Base-by-base conservation (phyloP, 2,888 invertebrate genomes). In the Strigamia maritima region DNA sequence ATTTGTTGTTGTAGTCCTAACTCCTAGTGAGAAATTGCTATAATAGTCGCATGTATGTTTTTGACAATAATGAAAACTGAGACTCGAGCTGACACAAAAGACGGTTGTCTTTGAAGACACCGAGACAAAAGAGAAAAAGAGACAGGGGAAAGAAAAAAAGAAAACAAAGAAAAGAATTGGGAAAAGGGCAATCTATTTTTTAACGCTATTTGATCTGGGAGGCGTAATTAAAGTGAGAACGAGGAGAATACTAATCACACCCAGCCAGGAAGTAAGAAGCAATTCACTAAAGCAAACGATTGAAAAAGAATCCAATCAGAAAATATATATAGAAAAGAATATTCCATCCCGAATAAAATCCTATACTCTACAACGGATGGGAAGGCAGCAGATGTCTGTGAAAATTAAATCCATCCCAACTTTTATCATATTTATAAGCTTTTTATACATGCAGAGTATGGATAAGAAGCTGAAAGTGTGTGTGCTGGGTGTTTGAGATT, bases 261-360 rank as follows among this genome's bases (percentile, higher is more conserved):
- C 24, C 26, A 14, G 65, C 24, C 26, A 65, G 65, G 65, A 65
- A 65, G 65, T 65, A 65, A 65, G 65, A 65, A 65, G 65, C 26
- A 65, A 65, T 65, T 65, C 65, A 65, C 65, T 26, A 65, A 65
- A 65, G 65, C 65, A 65, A 65, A 65, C 65, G 65, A 65, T 65
- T 65, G 65, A 65, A 65, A 65, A 65, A 65, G 65, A 65, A 65
- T 65, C 65, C 65, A 65, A 65, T 65, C 65, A 65, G 65, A 65
- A 65, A 65, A 65, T 65, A 65, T 65, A 65, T 26, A 65, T 65
- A 65, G 24, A 65, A 65, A 60, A 65, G 65, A 65, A 65, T 65
- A 65, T 65, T 26, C 65, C 26, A 26, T 65, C 65, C 49, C 10
- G 26, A 24, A 26, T 26, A 26, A 65, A 65, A 65, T 65, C 65